These are phyloP conservation scores for Chloromyia formosa DNA, from an alignment of 2,888 invertebrate genomes.

Conservation along the genomic window DNA sequence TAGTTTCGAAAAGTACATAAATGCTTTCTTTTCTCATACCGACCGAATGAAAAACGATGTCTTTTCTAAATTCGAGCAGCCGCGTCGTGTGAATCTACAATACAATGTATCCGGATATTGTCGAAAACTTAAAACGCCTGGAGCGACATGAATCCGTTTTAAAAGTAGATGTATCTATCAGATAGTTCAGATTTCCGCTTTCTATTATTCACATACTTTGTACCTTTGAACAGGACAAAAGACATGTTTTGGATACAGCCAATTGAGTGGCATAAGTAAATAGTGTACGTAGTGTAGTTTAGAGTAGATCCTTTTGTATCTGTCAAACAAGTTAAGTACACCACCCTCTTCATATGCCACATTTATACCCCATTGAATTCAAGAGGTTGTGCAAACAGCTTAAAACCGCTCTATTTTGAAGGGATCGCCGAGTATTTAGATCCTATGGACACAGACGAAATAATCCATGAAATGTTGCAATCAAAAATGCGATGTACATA, in stretches of 20 bases:
- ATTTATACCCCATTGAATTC: conserved; percentile 31
- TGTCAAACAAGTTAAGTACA: conserved; percentile 19
- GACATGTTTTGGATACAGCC: conserved; percentile 18
- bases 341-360: conserved; percentile 31
- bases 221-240: background rate
- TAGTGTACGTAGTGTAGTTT: background rate
- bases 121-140: background rate
- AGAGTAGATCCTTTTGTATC: background rate
- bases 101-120: conserved; percentile 3
- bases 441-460: background rate
- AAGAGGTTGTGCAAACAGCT: conserved; percentile 35
- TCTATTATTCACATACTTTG: background rate
- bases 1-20: too few relatives aligned
- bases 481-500: background rate
- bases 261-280: conserved; percentile 33
- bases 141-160: background rate
- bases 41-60: too few relatives aligned
- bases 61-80: too few relatives aligned
- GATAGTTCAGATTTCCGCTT: background rate
- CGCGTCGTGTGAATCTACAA: background rate
- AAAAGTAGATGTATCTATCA: background rate
- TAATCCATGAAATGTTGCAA: background rate
- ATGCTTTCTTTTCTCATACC: too few relatives aligned
- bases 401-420: conserved; percentile 11
- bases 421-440: conserved; percentile 6